Percentiles rank a stretch among this genome's conserved stretches.
These are phyloP conservation scores for Mycalesis mineus DNA, from an alignment of 2,888 invertebrate species.

Conservation along the genomic window DNA sequence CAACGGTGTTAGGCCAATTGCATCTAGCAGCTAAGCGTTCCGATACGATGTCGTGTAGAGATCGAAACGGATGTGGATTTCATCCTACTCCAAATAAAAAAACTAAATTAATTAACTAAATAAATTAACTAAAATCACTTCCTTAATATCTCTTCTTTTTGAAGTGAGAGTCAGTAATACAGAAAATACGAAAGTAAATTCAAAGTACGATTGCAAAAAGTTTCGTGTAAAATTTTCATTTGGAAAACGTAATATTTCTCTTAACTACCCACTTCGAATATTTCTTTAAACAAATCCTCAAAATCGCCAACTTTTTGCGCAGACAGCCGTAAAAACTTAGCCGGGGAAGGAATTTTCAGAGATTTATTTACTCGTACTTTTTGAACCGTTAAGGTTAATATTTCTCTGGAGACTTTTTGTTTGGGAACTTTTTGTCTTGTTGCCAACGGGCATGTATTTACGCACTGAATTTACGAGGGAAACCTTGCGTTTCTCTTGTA, in stretches of 20 bases:
- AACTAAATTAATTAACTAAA: too few species aligned
- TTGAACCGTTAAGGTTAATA: not conserved
- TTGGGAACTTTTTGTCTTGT: not conserved
- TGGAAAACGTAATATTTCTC: constrained; percentile 8
- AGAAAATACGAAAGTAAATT: not conserved
- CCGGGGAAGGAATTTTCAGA: constrained; percentile 4
- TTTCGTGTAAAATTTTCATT: constrained; percentile 3
- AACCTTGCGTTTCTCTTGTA: too few species aligned
- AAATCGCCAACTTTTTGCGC: constrained; percentile 1
- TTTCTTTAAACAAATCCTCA: constrained; percentile 3
- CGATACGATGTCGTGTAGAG: too few species aligned
- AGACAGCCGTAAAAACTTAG: constrained; percentile 13
- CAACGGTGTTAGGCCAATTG: too few species aligned
- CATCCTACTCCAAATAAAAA: too few species aligned
- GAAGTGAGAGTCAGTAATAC: too few species aligned
- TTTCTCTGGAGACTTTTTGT: not conserved
- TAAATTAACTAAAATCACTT: too few species aligned
- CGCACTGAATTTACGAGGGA: too few species aligned
- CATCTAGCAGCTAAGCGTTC: too few species aligned
- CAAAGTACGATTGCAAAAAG: constrained; percentile 3
- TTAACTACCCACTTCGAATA: constrained; percentile 11
- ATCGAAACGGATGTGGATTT: too few species aligned
- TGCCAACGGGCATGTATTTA: too few species aligned
- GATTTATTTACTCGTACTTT: constrained; percentile 13
- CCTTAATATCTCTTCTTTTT: too few species aligned